phyloP scores from a whole-genome alignment of 1,140 invertebrate species.

The Drosophila sp. region DNA sequence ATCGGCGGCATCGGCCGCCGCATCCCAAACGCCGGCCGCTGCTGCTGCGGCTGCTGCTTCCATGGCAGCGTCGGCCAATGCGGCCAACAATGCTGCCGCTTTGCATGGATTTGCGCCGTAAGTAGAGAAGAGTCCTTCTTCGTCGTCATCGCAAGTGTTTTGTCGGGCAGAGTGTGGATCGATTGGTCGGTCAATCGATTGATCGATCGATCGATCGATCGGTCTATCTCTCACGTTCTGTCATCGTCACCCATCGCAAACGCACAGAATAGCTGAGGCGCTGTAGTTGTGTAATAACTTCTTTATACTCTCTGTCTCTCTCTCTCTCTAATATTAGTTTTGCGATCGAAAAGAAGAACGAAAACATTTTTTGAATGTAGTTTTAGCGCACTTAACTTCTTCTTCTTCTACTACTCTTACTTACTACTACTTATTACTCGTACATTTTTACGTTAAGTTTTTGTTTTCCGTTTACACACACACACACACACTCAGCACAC shows the following conservation, averaged over 20 bases:
- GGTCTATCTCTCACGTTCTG: background rate
- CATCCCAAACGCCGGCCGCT: constrained; percentile 85
- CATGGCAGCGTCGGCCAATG: constrained; percentile 86
- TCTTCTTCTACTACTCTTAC: background rate
- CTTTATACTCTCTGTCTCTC: background rate
- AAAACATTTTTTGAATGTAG: constrained; percentile 47
- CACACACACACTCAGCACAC: constrained; percentile 18
- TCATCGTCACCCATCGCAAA: constrained; percentile 35
- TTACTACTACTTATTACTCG: background rate
- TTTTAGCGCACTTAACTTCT: constrained; percentile 53
- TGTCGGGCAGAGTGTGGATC: too few species aligned
- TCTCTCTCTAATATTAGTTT: too few species aligned
- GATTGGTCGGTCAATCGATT: too few species aligned
- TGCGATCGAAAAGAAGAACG: too few species aligned
- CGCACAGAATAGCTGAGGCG: constrained; percentile 27
- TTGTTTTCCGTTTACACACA: constrained; percentile 46
- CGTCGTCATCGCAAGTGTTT: constrained; percentile 39
- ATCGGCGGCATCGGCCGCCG: constrained; percentile 85
- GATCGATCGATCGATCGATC: constrained; percentile 14
- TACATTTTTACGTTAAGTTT: background rate
- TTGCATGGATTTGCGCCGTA: constrained; percentile 93
- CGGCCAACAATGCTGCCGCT: constrained; percentile 87
- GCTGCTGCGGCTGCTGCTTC: constrained; percentile 86
- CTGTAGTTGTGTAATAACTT: constrained; percentile 48
- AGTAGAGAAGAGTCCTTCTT: constrained; percentile 84